Base-by-base conservation (phyloP, 2,113 vertebrate genomes). In the Thamnophis sirtalis region DNA sequence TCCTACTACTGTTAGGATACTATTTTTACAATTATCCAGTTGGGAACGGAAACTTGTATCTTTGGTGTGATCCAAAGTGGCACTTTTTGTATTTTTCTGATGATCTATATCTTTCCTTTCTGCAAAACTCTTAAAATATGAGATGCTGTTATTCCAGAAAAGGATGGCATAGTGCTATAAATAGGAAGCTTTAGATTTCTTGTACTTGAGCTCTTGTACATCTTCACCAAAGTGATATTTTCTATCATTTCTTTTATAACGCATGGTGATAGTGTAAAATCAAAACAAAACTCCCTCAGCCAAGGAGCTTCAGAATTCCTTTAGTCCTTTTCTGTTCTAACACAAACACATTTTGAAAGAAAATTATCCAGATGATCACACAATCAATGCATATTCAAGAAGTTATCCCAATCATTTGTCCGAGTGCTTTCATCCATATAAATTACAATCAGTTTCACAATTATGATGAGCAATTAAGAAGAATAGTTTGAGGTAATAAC, bases 351-450 rank as follows among this genome's bases (percentile, higher is more conserved):
- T 43, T 73, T 80, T 24, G 33, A 84, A 55, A 90, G 68, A 84
- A 84, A 84, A 90, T 84, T 55, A 90, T 55, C 68, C 89, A 48
- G 50, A 24, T 80, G 51, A 33, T 89, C 60, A 84, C 22, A 84
- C 89, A 84, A 54, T 26, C 50, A 54, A 90, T 84, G 33, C 33
- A 90, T 90, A 90, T 90, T 90, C 89, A 90, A 90, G 89, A 26
- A 90, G 63, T 54, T 90, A 90, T 50, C 88, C 88, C 24, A n/a
- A 68, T 80, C 49, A 89, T 68, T 89, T 68, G 49, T 84, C 63
- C 26, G 22, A 90, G 50, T 55, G 28, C 51, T 54, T 84, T 24
- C 68, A 55, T 26, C 68, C 89, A 43, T 43, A 84, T 33, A 84
- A 90, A 90, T 90, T 84, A 38, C 68, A 54, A 43, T 84, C 19